A percentile compares a stretch with the other conserved stretches of the same genome.
Evolutionary conservation across 2,113 vertebrate genomes (phyloP).

Genomic region (Mobula hypostoma): DNA sequence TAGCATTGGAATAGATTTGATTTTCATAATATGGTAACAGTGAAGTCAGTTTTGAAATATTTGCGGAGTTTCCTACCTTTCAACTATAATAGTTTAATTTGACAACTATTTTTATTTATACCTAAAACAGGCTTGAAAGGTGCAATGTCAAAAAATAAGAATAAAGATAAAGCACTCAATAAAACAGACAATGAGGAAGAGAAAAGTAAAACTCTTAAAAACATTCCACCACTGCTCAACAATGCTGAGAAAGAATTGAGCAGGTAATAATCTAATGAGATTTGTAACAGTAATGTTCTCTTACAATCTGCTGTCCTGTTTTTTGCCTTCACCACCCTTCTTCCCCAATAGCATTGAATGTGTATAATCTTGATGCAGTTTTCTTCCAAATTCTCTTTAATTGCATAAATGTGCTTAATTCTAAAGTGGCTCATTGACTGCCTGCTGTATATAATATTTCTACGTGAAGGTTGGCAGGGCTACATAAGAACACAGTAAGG

Average conservation of each 20-base stretch:
- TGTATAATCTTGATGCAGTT: neutral
- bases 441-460: neutral
- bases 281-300: neutral
- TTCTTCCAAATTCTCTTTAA: neutral
- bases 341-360: neutral
- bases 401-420: neutral
- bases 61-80: neutral
- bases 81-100: neutral
- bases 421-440: neutral
- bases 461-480: neutral
- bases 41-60: neutral
- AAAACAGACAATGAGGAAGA: neutral
- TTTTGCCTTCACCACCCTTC: neutral
- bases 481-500: neutral
- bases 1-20: neutral
- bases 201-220: slow-evolving; percentile 4
- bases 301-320: neutral
- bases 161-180: neutral
- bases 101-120: neutral
- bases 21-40: neutral
- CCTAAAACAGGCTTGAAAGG: neutral
- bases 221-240: neutral
- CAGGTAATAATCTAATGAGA: neutral
- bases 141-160: neutral
- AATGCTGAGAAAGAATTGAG: neutral